phyloP scores from a whole-genome alignment of 2,888 invertebrate species.

The Platycheirus albimanus region DNA sequence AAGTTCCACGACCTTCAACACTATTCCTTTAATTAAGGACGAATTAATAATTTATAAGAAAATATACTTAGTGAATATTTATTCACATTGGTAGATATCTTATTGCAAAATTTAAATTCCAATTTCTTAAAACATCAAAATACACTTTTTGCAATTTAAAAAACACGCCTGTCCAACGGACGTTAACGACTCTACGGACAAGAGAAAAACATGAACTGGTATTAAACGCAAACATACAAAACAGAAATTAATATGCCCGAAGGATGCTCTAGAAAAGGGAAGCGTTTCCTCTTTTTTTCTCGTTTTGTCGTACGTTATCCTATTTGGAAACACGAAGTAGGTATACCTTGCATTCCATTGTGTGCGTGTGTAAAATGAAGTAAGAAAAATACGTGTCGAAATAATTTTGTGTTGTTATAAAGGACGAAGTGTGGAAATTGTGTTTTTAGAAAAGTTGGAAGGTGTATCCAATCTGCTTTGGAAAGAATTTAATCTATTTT shows the following conservation, averaged over 20 bases:
- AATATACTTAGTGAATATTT: too few relatives aligned
- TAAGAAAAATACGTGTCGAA: slow-evolving; percentile 18
- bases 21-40: too few relatives aligned
- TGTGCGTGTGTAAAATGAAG: slow-evolving; percentile 21
- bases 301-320: neutral
- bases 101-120: slow-evolving; percentile 7
- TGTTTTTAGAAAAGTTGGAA: neutral
- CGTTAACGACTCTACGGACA: slow-evolving; percentile 20
- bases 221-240: slow-evolving; percentile 63
- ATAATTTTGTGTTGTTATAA: neutral
- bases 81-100: too few relatives aligned
- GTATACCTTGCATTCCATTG: neutral
- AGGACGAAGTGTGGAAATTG: neutral
- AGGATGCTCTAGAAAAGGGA: slow-evolving; percentile 50
- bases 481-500: slow-evolving; percentile 16
- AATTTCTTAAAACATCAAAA: neutral
- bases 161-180: slow-evolving; percentile 6
- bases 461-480: slow-evolving; percentile 7
- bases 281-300: slow-evolving; percentile 30
- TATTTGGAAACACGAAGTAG: slow-evolving; percentile 12
- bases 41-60: too few relatives aligned
- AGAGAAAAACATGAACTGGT: slow-evolving; percentile 55
- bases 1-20: too few relatives aligned
- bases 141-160: too few relatives aligned
- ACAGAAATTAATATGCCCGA: slow-evolving; percentile 62